Percentiles rank a stretch among this genome's conserved stretches.
These are phyloP conservation scores for Drosophila nebulosa DNA, from an alignment of 1,140 invertebrate species.

Conservation along the genomic window DNA sequence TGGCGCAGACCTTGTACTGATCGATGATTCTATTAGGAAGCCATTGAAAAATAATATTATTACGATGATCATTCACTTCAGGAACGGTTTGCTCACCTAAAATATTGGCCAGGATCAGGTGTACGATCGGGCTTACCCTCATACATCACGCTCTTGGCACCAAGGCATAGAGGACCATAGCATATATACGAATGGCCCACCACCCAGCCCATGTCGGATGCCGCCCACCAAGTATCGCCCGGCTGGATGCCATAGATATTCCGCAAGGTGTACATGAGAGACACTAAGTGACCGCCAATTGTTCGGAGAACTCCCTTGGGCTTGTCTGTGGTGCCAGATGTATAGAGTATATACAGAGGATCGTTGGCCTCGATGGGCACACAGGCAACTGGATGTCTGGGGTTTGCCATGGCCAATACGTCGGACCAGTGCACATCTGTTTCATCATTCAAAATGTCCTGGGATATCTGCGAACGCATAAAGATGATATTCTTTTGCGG, in stretches of 20 bases:
- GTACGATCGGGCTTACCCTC: conserved; percentile 97
- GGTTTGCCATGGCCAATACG: conserved; percentile 82
- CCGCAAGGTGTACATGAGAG: conserved; percentile 91
- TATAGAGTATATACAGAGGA: conserved; percentile 95
- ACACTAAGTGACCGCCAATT: conserved; percentile 92
- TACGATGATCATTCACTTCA: not conserved
- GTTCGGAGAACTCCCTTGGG: conserved; percentile 93
- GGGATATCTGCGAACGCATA: conserved; percentile 86
- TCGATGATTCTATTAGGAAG: conserved; percentile 88
- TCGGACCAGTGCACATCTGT: conserved; percentile 90
- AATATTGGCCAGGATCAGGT: conserved; percentile 93
- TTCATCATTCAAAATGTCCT: conserved; percentile 83
- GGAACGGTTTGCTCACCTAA: conserved; percentile 54
- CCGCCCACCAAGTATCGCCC: conserved; percentile 95
- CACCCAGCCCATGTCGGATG: conserved; percentile 95
- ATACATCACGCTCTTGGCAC: conserved; percentile 93
- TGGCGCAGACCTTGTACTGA: conserved; percentile 90
- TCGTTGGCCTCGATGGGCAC: conserved; percentile 93
- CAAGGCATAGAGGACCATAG: conserved; percentile 92
- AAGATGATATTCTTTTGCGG: conserved; percentile 89
- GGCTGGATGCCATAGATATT: conserved; percentile 90
- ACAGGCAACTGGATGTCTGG: conserved; percentile 86
- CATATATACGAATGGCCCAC: conserved; percentile 97
- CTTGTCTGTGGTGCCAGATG: conserved; percentile 93
- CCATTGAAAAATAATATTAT: not conserved